Evolutionary conservation across 35 echinoderm and acorn worm genomes (phyloP).

Genomic region (Acanthaster planci): DNA sequence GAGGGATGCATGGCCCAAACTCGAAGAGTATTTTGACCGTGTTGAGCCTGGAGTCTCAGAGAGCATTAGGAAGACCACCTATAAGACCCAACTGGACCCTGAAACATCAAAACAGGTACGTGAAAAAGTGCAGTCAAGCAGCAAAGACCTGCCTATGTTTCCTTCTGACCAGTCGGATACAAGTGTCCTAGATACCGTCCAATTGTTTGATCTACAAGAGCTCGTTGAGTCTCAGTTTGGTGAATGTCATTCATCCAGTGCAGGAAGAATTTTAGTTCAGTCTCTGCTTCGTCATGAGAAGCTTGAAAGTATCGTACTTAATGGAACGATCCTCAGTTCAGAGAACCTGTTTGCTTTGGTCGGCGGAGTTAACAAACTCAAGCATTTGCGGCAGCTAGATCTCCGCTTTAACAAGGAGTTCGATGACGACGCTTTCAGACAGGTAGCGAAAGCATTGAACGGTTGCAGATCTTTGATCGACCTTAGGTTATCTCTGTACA

Average conservation of each 20-base stretch:
- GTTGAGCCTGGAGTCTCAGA: no score
- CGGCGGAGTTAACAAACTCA: neutral
- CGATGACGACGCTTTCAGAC: neutral
- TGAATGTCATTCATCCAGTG: neutral
- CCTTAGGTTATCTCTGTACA: slow-evolving; percentile 4
- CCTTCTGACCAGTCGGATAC: neutral
- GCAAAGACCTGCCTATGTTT: no score
- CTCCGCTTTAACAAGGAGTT: neutral
- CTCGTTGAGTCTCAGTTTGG: neutral
- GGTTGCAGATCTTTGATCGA: neutral
- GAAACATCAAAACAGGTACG: no score
- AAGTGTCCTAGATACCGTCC: neutral
- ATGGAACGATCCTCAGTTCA: neutral
- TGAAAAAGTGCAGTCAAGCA: no score
- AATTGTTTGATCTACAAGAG: neutral
- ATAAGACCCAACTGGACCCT: no score
- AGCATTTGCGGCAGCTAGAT: neutral
- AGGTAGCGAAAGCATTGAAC: neutral
- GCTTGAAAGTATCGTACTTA: neutral
- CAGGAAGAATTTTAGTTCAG: neutral
- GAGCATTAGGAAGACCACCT: no score
- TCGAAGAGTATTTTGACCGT: no score
- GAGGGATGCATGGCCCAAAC: no score
- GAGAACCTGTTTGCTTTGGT: neutral
- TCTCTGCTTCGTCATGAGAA: neutral